These are phyloP conservation scores for Watsonalla binaria DNA, from an alignment of 2,888 invertebrate species.

Conservation along the genomic window DNA sequence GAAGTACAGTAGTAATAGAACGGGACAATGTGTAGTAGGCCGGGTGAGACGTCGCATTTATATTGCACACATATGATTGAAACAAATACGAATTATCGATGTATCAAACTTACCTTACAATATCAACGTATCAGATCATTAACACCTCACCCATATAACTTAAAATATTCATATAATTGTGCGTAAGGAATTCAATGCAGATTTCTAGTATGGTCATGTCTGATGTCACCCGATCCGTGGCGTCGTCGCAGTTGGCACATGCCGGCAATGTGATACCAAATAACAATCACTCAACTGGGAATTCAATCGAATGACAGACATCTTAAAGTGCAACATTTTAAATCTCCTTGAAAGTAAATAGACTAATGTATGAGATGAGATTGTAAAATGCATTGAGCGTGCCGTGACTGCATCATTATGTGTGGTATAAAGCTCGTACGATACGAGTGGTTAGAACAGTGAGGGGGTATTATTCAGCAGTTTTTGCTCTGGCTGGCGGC, in stretches of 20 bases:
- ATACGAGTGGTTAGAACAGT: constrained; percentile 41
- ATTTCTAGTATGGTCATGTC: constrained; percentile 20
- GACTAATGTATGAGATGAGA: constrained; percentile 35
- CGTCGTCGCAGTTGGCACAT: constrained; percentile 67
- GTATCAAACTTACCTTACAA: no score
- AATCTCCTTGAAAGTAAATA: constrained; percentile 23
- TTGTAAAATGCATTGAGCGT: constrained; percentile 53
- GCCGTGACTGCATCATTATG: constrained; percentile 60
- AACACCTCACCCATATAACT: no score
- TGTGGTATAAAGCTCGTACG: constrained; percentile 51
- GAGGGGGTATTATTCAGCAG: constrained; percentile 68
- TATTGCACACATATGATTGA: no score
- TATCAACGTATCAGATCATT: no score
- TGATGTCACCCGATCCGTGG: constrained; percentile 44
- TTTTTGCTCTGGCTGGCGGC: constrained; percentile 59
- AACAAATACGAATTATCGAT: no score
- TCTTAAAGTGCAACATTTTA: constrained; percentile 18
- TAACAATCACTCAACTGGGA: constrained; percentile 23
- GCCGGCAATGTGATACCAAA: constrained; percentile 43
- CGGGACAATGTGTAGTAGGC: no score
- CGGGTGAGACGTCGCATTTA: no score
- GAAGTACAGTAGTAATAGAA: no score
- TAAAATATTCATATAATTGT: neutral
- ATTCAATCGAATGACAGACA: constrained; percentile 2
- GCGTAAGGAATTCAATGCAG: neutral